A percentile compares a stretch with the other conserved stretches of the same genome.
Evolutionary conservation across 2,888 invertebrate species (phyloP).

Genomic region (Oxyteleia sp.): DNA sequence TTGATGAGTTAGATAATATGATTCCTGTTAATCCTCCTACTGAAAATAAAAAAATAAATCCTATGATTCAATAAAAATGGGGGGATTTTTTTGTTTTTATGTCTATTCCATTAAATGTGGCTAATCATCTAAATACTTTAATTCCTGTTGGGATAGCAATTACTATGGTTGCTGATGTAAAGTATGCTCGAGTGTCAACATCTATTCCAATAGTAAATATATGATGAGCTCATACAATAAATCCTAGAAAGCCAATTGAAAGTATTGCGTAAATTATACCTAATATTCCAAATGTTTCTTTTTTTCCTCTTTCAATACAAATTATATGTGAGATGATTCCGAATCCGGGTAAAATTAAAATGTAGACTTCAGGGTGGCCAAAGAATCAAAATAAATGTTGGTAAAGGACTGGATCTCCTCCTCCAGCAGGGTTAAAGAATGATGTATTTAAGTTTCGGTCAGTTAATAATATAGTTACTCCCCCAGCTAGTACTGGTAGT

Average conservation of each 20-base stretch:
- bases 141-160: slow-evolving; percentile 95
- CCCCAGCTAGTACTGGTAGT: slow-evolving; percentile 93
- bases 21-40: slow-evolving; percentile 91
- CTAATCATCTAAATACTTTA: slow-evolving; percentile 94
- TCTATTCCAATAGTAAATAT: slow-evolving; percentile 96
- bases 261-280: slow-evolving; percentile 95
- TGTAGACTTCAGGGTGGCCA: slow-evolving; percentile 95
- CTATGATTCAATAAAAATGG: slow-evolving; percentile 92
- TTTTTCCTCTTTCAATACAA: slow-evolving; percentile 92
- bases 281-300: slow-evolving; percentile 91
- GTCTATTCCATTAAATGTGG: slow-evolving; percentile 90
- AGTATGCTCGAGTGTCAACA: slow-evolving; percentile 94
- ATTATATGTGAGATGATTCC: slow-evolving; percentile 94
- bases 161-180: slow-evolving; percentile 95
- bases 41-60: slow-evolving; percentile 94
- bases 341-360: slow-evolving; percentile 95
- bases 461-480: slow-evolving; percentile 93
- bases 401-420: slow-evolving; percentile 90
- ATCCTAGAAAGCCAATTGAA: slow-evolving; percentile 94
- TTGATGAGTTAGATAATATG: slow-evolving; percentile 92
- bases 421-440: slow-evolving; percentile 94
- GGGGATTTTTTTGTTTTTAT: no score
- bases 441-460: slow-evolving; percentile 94
- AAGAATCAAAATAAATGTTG: slow-evolving; percentile 91
- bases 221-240: slow-evolving; percentile 95